Base-by-base conservation (phyloP, 2,113 vertebrate genomes). In the Malurus cyaneus region DNA sequence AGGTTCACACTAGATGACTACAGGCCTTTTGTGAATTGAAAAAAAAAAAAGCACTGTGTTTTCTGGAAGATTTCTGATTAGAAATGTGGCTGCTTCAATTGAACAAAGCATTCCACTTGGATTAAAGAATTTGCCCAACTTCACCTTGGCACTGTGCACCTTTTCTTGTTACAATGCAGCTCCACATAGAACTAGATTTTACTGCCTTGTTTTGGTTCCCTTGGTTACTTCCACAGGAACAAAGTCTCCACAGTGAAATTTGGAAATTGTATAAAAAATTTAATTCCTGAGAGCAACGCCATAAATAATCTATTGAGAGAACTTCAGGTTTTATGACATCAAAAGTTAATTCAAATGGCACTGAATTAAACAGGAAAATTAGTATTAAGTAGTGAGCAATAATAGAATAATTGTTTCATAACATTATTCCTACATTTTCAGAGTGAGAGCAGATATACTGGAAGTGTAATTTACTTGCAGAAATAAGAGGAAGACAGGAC, bases 151-250 rank as follows among this genome's bases (percentile, higher is more conserved):
- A 36, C 34, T 46, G 24, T 8, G 47, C 29, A 61, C 29, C 65
- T 61, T 80, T 67, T 41, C 61, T 50, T 31, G 26, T 24, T 69
- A 60, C 44, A 86, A 46, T 28, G 59, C 76, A 80, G 25, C 18
- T 86, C n/a, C 53, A 59, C 67, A 44, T n/a, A 86, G 26, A 83
- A 34, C 18, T 17, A 17, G 44, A 71, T 60, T 86, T 50, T 34
- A 49, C 36, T 77, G 72, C 41, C 44, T 91, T 56, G 12, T n/a
- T 84, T 44, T 61, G 64, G 79, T 92, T 95, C 61, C 85, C 81
- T 88, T 92, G 91, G 85, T 88, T 95, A 92, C 89, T 69, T 44
- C 78, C 42, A 57, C 28, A 79, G 67, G 47, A 89, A 50, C 20
- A 36, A 84, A 81, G 32, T 59, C 90, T 93, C 69, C 65, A 89